Evolutionary conservation across 2,888 invertebrate species (phyloP).

Genomic region (Eudemis profundana): DNA sequence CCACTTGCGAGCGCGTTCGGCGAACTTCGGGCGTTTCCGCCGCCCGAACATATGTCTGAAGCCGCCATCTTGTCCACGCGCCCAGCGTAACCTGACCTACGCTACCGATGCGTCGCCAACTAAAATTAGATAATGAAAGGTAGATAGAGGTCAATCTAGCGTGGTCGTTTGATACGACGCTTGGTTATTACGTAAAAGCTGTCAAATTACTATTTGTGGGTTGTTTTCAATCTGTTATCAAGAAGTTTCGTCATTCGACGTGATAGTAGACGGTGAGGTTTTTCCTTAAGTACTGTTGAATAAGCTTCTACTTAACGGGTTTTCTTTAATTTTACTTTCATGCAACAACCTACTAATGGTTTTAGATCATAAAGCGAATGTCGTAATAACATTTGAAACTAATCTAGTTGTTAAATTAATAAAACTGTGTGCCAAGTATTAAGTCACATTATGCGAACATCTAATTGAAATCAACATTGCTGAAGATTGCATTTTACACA

Average conservation of each 20-base stretch:
- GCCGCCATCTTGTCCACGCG: conserved; percentile 66
- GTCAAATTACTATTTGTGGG: conserved; percentile 58
- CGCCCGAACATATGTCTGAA: conserved; percentile 70
- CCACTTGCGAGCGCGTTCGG: conserved; percentile 81
- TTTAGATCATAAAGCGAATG: background rate
- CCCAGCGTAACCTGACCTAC: conserved; percentile 66
- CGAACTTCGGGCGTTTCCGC: conserved; percentile 72
- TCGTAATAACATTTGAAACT: background rate
- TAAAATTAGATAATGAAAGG: conserved; percentile 50
- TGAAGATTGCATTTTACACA: conserved; percentile 3
- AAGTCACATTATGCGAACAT: background rate
- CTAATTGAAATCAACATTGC: conserved; percentile 8
- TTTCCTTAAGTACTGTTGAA: conserved; percentile 30
- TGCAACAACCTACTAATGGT: background rate
- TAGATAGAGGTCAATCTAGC: conserved; percentile 44
- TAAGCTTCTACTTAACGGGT: background rate
- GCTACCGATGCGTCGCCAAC: conserved; percentile 38
- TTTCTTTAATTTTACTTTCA: conserved; percentile 18
- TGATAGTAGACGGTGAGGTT: conserved; percentile 37
- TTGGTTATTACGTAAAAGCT: conserved; percentile 62
- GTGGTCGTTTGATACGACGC: conserved; percentile 47
- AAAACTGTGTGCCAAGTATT: conserved; percentile 9
- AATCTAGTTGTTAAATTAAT: background rate
- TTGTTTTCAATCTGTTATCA: conserved; percentile 60
- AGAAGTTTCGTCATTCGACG: conserved; percentile 53